These are phyloP conservation scores for Chloropsis hardwickii DNA, from an alignment of 2,113 vertebrate species.

Conservation along the genomic window DNA sequence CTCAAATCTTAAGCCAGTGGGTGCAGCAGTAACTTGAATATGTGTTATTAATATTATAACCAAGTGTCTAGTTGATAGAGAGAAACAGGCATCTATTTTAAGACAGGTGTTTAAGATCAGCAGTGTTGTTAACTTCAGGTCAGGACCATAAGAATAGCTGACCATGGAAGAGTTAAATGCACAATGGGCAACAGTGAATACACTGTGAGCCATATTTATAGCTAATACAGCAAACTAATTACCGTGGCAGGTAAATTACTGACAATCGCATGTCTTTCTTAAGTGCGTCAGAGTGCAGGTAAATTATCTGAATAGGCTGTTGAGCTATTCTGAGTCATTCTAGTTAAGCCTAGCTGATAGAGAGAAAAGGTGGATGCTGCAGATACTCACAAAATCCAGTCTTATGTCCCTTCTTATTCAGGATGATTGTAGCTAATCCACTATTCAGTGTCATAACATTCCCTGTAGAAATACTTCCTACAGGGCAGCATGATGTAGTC, in stretches of 20 bases:
- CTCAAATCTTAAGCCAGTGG: background rate
- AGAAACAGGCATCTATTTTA: background rate
- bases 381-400: background rate
- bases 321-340: background rate
- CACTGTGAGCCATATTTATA: background rate
- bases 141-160: background rate
- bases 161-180: background rate
- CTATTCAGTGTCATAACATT: background rate
- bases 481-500: background rate
- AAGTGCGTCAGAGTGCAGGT: background rate
- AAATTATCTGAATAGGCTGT: background rate
- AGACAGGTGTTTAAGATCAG: background rate
- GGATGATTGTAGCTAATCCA: background rate
- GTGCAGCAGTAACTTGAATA: background rate
- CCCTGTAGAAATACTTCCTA: background rate
- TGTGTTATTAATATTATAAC: background rate
- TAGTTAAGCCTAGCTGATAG: background rate
- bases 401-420: background rate
- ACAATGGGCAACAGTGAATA: background rate
- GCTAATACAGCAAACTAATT: background rate
- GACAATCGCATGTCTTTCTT: background rate
- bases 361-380: background rate
- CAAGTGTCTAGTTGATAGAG: background rate
- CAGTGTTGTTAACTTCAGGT: background rate
- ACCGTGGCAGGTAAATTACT: background rate